These are phyloP conservation scores for Oophaga sylvatica DNA, from an alignment of 2,797 vertebrate species.

Conservation along the genomic window DNA sequence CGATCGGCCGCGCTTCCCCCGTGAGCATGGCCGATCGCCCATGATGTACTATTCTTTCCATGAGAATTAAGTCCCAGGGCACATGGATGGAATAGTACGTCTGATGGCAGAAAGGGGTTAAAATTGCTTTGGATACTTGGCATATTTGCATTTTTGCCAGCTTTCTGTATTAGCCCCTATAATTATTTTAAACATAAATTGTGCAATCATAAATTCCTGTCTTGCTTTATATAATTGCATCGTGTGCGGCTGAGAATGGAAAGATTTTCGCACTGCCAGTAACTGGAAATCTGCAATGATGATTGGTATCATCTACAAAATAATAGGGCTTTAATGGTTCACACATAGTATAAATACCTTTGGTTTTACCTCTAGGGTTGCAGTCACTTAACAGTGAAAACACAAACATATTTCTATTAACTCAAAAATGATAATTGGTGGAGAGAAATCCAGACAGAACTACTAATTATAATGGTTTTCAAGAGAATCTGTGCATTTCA, in stretches of 20 bases:
- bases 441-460: neutral
- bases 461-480: slow-evolving; percentile 19
- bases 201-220: neutral
- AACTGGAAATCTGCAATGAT: neutral
- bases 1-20: too few species aligned
- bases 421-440: slow-evolving; percentile 7
- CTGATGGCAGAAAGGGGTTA: too few species aligned
- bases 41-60: too few species aligned
- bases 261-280: neutral
- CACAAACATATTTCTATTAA: neutral
- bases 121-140: neutral
- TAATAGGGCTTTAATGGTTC: slow-evolving; percentile 2
- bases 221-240: neutral
- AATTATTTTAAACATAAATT: neutral
- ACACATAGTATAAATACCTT: slow-evolving; percentile 28
- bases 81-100: too few species aligned
- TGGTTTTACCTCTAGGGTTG: slow-evolving; percentile 29
- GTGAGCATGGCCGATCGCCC: too few species aligned
- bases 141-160: neutral
- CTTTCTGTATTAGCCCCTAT: neutral
- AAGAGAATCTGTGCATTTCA: slow-evolving; percentile 16
- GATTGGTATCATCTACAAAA: neutral
- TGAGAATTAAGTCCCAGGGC: too few species aligned
- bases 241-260: neutral
- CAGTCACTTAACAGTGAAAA: neutral